Percentiles rank a stretch among this genome's conserved stretches.
phyloP scores from a whole-genome alignment of 2,888 invertebrate species.

The Cantharis flavilabris region DNA sequence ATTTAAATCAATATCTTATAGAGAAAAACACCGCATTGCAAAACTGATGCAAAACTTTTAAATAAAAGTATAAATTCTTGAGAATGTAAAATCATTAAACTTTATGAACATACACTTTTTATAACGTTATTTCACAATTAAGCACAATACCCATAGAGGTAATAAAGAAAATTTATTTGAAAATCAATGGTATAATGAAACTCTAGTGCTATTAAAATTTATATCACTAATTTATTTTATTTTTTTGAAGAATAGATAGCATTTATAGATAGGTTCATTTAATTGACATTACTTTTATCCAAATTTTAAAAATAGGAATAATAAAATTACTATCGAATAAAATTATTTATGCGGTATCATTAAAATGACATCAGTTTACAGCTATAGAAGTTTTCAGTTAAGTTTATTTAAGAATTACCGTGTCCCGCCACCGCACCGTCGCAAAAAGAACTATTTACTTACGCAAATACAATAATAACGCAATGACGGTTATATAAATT shows the following conservation, averaged over 20 bases:
- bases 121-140: neutral
- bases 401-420: too few relatives aligned
- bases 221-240: neutral
- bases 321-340: neutral
- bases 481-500: too few relatives aligned
- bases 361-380: too few relatives aligned
- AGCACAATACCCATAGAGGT: neutral
- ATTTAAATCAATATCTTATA: neutral
- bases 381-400: too few relatives aligned
- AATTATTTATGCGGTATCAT: neutral
- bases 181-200: neutral
- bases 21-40: neutral
- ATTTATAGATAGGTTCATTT: neutral
- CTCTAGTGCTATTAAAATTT: neutral
- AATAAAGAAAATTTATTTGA: neutral
- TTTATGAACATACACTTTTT: neutral
- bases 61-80: neutral
- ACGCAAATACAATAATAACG: too few relatives aligned
- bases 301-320: neutral
- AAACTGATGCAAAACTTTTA: neutral
- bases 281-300: neutral
- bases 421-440: too few relatives aligned
- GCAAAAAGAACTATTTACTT: too few relatives aligned
- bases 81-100: neutral
- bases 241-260: neutral